Evolutionary conservation across 2,888 invertebrate genomes (phyloP), one percentile per base, ranked within the genome.

Genomic region (Zaprionus lineosus): DNA sequence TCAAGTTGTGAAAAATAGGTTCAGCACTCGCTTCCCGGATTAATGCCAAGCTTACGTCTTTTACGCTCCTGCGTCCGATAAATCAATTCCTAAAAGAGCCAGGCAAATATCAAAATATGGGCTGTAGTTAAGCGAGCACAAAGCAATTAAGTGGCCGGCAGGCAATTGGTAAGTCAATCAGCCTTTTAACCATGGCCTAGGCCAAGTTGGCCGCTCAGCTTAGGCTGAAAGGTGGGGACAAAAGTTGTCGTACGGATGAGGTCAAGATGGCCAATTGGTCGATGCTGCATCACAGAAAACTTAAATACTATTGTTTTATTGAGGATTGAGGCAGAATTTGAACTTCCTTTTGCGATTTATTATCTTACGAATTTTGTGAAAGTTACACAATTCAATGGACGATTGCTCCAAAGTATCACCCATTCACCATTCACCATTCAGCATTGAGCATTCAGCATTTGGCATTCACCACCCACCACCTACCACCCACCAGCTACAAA

Each of bases 141-240:
- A 39, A 55, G 58, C 78, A 76, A 76, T 75, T 76, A 76, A 78
- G 64, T 62, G 40, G 41, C 74, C 74, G 62, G 57, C 71, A 40
- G 60, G 57, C 61, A 65, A 66, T 69, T 56, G 76, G 65, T 66
- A 72, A 77, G 81, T 77, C 77, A 77, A 77, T 79, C 79, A 78
- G 74, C 52, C 72, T 79, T 79, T 78, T 74, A 79, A 52, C 50
- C 74, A 34, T 65, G 60, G 46, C 52, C 41, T 59, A 31, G 55
- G 39, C 58, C 43, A 21, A 28, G 29, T 44, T 28, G 28, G 7
- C 40, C 7, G 9, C 5, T n/a, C n/a, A 9, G 5, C 0, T 3
- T 11, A 14, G 5, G 16, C 21, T 6, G n/a, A 2, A 6, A 21
- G 8, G 19, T 3, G 12, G 8, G 19, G 3, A 11, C 1, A 8